A percentile compares a stretch with the other conserved stretches of the same genome.
These are phyloP conservation scores for Galemys pyrenaicus DNA, from an alignment of 2,113 vertebrate genomes.

Conservation along the genomic window DNA sequence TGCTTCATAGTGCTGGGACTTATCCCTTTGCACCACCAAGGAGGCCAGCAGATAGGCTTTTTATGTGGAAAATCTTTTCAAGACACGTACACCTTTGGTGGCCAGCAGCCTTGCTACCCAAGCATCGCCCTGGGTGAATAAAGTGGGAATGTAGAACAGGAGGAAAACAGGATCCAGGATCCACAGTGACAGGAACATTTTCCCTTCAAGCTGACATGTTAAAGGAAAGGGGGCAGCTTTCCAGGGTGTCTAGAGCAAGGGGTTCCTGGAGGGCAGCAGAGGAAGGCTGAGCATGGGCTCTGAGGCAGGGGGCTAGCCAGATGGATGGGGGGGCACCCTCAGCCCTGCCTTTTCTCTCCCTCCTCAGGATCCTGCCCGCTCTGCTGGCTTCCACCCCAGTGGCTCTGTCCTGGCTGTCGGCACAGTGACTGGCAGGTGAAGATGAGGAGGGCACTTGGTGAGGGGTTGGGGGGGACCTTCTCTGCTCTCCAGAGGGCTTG, in stretches of 20 bases:
- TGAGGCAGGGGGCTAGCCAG: background rate
- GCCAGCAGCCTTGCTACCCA: background rate
- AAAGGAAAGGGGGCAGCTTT: background rate
- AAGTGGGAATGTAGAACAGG: background rate
- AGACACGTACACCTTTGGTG: background rate
- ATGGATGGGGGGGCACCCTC: background rate
- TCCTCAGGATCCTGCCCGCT: slow-evolving; percentile 89
- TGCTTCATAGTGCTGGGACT: no score
- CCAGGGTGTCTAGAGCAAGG: background rate
- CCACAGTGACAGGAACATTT: background rate
- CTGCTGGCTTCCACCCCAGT: slow-evolving; percentile 91
- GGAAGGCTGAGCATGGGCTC: background rate
- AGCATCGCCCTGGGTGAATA: background rate
- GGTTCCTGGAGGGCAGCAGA: background rate
- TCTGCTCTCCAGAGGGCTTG: background rate
- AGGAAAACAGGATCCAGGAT: background rate
- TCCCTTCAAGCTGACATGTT: background rate
- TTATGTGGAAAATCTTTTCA: background rate
- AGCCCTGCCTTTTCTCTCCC: background rate
- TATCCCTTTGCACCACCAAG: no score
- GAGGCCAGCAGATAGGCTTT: background rate
- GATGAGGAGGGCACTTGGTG: background rate
- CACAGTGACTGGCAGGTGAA: slow-evolving; percentile 92
- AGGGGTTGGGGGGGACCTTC: background rate
- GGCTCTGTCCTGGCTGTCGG: slow-evolving; percentile 91